Conservation (phyloP, 2,797 vertebrate species). For the Gobionotothen gibberifrons region DNA sequence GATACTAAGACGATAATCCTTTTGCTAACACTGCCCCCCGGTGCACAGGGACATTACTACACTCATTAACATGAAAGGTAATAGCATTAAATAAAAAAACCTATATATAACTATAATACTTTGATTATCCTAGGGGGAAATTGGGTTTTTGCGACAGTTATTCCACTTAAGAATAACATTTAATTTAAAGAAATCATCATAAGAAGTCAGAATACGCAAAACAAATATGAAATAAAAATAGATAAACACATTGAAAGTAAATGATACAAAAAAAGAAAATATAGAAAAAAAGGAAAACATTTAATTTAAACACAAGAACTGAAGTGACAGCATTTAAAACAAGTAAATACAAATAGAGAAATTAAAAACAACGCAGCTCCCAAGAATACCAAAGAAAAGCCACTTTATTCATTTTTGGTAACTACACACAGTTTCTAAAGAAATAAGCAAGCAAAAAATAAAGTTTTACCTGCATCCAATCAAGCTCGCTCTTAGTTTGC, state of each 20-base stretch:
- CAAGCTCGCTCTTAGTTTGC: conserved; percentile 21
- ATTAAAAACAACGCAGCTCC: conserved; percentile 17
- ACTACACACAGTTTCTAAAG: conserved; percentile 2
- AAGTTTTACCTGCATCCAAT: conserved; percentile 35
- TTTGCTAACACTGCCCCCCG: conserved; percentile 74
- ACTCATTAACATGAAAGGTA: conserved; percentile 10
- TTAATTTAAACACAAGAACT: too few relatives aligned
- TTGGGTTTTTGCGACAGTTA: too few relatives aligned
- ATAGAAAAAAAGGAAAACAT: too few relatives aligned
- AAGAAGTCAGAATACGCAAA: too few relatives aligned
- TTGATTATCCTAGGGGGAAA: too few relatives aligned
- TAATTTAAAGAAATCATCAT: background rate
- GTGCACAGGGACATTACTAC: conserved; percentile 44
- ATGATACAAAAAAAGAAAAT: too few relatives aligned
- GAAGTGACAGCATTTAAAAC: too few relatives aligned
- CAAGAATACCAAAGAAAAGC: conserved; percentile 5
- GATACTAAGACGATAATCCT: conserved; percentile 12
- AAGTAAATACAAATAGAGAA: too few relatives aligned
- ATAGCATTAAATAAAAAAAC: background rate
- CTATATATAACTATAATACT: too few relatives aligned
- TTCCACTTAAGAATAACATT: background rate
- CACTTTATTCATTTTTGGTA: background rate
- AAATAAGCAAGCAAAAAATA: background rate
- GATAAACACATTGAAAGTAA: too few relatives aligned
- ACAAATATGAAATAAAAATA: too few relatives aligned